Base-by-base conservation (phyloP, 1,140 invertebrate genomes). In the Apis dorsata region DNA sequence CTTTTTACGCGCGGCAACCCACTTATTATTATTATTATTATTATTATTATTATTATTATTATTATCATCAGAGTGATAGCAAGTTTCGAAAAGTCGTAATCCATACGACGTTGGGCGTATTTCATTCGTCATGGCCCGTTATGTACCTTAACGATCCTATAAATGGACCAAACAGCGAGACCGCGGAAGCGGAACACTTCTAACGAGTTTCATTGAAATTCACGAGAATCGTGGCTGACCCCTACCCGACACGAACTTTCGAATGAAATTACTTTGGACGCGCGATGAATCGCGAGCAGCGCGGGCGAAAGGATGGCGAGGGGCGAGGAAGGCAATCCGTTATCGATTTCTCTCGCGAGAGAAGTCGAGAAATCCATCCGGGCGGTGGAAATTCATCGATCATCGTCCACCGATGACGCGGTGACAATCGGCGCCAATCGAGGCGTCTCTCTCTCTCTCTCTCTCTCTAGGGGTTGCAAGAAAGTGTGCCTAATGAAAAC, bases 121-220 rank as follows among this genome's bases (percentile, higher is more conserved):
- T 70, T 79, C 66, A 49, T 79, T 44, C 77, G 77, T 77, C 24
- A 51, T 24, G n/a, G 73, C 21, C 76, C 77, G 55, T 79, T 79
- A 79, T 70, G 72, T 59, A 34, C 77, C 77, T 72, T 21, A 72
- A 71, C n/a, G 66, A 62, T 60, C 53, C 68, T 49, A 72, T 79
- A 71, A 79, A 79, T 72, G 69, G 68, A 53, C 55, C 77, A 72
- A 79, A 79, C 77, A 72, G 77, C 75, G 24, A 17, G 75, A 55
- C 60, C 74, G 60, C 74, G 74, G 74, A 65, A 76, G 74, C 74
- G 24, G 76, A 24, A 10, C 77, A 34, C 77, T 79, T 79, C 69
- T 79, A 79, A 79, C 78, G 78, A 79, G 78, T 79, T 79, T 51
- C 49, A 72, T 72, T 80, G 78, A 62, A 80, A 80, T 73, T 80